phyloP scores from a whole-genome alignment of 1,140 invertebrate species.

The Drosophila miranda region DNA sequence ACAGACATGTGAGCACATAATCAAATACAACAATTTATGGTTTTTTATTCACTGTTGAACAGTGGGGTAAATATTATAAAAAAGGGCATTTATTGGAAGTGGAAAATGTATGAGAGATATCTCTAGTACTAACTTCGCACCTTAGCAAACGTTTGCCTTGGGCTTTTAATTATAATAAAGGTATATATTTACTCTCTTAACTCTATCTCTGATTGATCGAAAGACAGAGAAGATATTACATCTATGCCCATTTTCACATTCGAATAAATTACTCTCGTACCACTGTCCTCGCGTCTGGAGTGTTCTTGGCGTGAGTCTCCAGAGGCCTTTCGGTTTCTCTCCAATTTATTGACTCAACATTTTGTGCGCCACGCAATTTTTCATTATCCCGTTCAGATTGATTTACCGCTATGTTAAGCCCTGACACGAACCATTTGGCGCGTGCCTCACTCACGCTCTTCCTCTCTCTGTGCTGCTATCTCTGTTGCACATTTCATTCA shows the following conservation, averaged over 20 bases:
- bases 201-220: too few species aligned
- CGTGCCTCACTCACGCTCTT: constrained; percentile 1
- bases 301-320: constrained; percentile 18
- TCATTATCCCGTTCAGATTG: constrained; percentile 32
- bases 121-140: too few species aligned
- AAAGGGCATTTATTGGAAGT: constrained; percentile 7
- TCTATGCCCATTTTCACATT: too few species aligned
- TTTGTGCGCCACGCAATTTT: constrained; percentile 33
- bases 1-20: constrained; percentile 1
- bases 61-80: constrained; percentile 11
- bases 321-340: not conserved
- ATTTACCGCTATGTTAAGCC: constrained; percentile 38
- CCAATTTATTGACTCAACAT: constrained; percentile 34
- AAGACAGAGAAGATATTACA: too few species aligned
- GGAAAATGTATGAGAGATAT: too few species aligned
- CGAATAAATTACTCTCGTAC: not conserved
- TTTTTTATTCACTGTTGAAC: constrained; percentile 37
- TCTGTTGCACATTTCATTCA: constrained; percentile 45
- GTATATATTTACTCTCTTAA: too few species aligned
- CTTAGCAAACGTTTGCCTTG: too few species aligned
- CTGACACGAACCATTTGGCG: constrained; percentile 21
- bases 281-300: constrained; percentile 20
- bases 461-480: constrained; percentile 12
- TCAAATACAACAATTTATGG: constrained; percentile 37
- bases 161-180: too few species aligned